Evolutionary conservation across 2,888 invertebrate genomes (phyloP).

Genomic region (Acrobasis suavella): DNA sequence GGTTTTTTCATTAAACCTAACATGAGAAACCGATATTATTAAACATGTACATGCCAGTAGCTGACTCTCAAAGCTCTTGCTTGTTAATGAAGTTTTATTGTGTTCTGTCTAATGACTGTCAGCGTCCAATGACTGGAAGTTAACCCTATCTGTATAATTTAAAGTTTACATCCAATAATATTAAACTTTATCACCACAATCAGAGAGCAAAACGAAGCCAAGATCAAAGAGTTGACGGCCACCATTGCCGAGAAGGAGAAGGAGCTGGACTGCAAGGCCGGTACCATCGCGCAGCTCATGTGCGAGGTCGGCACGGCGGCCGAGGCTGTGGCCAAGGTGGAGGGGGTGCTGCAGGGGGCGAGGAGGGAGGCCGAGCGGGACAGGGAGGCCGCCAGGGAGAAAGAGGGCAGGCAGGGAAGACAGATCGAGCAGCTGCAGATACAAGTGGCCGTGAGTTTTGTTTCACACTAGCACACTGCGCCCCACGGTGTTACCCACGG

Average conservation of each 20-base stretch:
- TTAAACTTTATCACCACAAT: not conserved
- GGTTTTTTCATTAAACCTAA: no score
- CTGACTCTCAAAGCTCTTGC: no score
- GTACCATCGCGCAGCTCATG: constrained; percentile 48
- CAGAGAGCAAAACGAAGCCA: constrained; percentile 34
- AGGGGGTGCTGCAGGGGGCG: constrained; percentile 37
- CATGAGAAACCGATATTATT: no score
- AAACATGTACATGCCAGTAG: no score
- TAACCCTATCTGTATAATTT: no score
- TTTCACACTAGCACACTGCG: no score
- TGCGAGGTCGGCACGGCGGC: constrained; percentile 44
- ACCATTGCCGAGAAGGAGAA: constrained; percentile 36
- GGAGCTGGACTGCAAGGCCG: constrained; percentile 43
- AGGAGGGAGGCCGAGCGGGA: constrained; percentile 41
- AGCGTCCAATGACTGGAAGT: no score
- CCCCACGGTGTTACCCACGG: no score
- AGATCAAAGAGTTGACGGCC: constrained; percentile 33
- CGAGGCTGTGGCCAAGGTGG: constrained; percentile 41
- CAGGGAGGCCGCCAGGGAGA: constrained; percentile 37
- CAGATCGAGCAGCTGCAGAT: constrained; percentile 41
- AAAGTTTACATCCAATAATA: no score
- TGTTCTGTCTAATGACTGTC: no score
- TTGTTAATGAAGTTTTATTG: no score
- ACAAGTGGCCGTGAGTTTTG: constrained; percentile 2
- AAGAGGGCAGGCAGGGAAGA: constrained; percentile 35